These are phyloP conservation scores for Tapirus indicus DNA, from an alignment of 2,797 vertebrate genomes.

Conservation along the genomic window DNA sequence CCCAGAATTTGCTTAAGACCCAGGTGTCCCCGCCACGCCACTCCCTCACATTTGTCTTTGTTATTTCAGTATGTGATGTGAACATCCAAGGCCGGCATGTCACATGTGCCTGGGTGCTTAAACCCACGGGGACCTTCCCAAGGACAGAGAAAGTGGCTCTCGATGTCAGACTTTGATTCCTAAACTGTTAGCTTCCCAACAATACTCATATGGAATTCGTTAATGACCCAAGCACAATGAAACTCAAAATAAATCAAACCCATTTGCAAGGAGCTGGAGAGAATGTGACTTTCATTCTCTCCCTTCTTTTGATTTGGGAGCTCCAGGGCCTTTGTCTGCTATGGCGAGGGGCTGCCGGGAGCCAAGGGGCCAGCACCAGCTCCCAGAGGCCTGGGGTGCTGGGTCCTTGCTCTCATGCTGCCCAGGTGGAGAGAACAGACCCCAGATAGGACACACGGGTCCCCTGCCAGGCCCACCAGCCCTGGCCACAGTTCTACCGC, in stretches of 20 bases:
- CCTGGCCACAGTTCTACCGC: background rate
- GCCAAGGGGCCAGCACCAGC: background rate
- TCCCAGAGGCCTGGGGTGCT: background rate
- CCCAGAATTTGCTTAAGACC: background rate
- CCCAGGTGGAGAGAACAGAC: background rate
- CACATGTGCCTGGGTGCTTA: background rate
- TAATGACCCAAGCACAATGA: background rate
- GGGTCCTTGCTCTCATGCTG: background rate
- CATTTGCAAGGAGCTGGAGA: background rate
- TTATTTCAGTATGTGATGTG: background rate
- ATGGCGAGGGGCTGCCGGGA: background rate
- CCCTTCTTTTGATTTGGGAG: background rate
- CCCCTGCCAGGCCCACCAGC: background rate
- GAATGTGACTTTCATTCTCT: background rate
- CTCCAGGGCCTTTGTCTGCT: background rate
- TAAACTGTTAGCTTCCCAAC: background rate
- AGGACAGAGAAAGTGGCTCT: constrained; percentile 28
- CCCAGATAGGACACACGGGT: background rate
- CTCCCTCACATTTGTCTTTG: background rate
- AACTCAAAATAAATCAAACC: constrained; percentile 37
- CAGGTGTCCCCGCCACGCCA: background rate
- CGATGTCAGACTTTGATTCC: background rate
- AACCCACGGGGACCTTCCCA: background rate
- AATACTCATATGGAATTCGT: background rate
- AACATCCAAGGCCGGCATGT: background rate